phyloP scores from a whole-genome alignment of 2,888 invertebrate genomes.

The Digitonthophagus gazella region DNA sequence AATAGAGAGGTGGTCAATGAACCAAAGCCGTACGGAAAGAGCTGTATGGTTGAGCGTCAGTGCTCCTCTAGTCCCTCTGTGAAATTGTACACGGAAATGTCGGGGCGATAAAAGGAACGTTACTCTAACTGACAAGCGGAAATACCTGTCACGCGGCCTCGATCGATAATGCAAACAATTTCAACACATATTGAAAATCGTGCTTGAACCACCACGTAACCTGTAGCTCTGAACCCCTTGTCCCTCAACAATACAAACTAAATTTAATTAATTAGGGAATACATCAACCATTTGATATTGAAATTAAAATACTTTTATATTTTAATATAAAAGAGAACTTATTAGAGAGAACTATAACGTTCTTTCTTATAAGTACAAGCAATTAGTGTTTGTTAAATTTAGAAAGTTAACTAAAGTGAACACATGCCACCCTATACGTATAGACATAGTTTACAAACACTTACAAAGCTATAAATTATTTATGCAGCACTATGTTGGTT shows the following conservation, averaged over 20 bases:
- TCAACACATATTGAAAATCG: conserved; percentile 16
- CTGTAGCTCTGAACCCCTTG: not conserved
- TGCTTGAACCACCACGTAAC: not conserved
- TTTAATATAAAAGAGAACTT: too few relatives aligned
- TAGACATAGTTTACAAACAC: too few relatives aligned
- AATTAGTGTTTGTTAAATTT: too few relatives aligned
- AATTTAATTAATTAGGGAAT: too few relatives aligned
- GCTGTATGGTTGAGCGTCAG: not conserved
- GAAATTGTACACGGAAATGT: not conserved
- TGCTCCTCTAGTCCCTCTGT: not conserved
- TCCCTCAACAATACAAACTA: too few relatives aligned
- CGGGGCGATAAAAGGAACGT: conserved; percentile 3
- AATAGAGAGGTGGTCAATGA: not conserved
- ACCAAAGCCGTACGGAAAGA: not conserved
- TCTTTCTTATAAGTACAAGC: too few relatives aligned
- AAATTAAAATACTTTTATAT: too few relatives aligned
- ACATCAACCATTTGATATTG: too few relatives aligned
- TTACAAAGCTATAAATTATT: not conserved
- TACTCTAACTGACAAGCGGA: conserved; percentile 13
- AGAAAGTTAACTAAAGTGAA: too few relatives aligned
- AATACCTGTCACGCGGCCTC: conserved; percentile 11
- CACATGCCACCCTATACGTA: too few relatives aligned
- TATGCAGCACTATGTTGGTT: not conserved
- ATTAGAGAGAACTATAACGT: too few relatives aligned
- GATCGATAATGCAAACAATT: conserved; percentile 17